These are phyloP conservation scores for Orthosia cruda DNA, from an alignment of 2,888 invertebrate genomes.

Conservation along the genomic window DNA sequence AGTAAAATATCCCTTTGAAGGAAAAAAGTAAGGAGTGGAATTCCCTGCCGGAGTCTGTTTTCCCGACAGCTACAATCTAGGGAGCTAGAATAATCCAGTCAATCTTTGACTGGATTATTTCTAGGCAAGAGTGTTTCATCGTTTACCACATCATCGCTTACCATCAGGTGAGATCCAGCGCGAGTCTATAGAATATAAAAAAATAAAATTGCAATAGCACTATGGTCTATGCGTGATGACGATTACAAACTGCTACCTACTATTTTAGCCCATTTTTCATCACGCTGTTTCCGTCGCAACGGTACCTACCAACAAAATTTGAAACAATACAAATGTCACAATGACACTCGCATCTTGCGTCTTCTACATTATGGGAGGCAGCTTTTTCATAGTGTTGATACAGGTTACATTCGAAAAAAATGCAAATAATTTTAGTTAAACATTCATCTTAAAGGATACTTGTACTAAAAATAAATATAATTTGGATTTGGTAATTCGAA, in stretches of 20 bases:
- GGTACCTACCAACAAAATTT: not conserved
- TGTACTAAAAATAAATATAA: not conserved
- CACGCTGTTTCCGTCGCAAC: constrained; percentile 4
- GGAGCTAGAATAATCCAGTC: no score
- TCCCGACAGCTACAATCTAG: no score
- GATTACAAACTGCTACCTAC: not conserved
- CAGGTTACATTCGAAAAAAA: no score
- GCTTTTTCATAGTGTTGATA: no score
- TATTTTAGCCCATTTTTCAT: constrained; percentile 11
- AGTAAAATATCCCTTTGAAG: not conserved
- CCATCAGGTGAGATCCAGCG: no score
- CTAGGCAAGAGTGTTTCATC: no score
- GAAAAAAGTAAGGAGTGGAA: not conserved
- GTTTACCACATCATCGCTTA: no score
- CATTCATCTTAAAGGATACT: not conserved
- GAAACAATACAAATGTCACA: not conserved
- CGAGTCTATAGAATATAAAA: no score
- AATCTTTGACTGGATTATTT: no score
- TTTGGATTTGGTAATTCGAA: not conserved
- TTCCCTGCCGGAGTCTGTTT: no score
- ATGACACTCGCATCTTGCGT: not conserved
- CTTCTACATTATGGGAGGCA: not conserved
- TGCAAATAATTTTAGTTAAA: no score
- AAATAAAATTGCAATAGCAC: not conserved
- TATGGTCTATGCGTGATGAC: not conserved